phyloP scores from a whole-genome alignment of 2,797 vertebrate genomes.

The Scomberomorus guttatus region DNA sequence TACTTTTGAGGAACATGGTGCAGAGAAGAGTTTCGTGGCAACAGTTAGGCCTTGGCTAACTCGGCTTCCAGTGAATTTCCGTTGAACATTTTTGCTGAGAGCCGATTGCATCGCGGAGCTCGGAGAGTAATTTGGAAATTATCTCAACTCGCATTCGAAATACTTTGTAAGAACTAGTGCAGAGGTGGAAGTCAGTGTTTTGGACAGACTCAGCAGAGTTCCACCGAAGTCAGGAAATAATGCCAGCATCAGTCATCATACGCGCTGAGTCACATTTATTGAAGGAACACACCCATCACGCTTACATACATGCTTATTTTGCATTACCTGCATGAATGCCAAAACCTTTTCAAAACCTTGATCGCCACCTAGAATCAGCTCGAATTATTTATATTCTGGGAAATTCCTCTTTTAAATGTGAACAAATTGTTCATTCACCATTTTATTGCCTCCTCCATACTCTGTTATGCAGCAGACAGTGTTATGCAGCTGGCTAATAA shows the following conservation, averaged over 20 bases:
- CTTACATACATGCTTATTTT: neutral
- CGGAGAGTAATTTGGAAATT: slow-evolving; percentile 15
- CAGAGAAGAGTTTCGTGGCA: neutral
- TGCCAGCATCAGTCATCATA: slow-evolving; percentile 24
- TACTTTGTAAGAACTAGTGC: neutral
- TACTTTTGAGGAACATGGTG: neutral
- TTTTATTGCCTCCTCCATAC: slow-evolving; percentile 36
- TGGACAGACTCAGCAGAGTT: slow-evolving; percentile 38
- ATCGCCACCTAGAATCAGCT: neutral
- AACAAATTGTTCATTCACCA: slow-evolving; percentile 36
- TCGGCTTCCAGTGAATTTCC: slow-evolving; percentile 10
- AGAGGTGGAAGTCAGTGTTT: slow-evolving; percentile 27
- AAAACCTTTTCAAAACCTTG: neutral
- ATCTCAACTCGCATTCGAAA: slow-evolving; percentile 6
- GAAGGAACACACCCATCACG: slow-evolving; percentile 5
- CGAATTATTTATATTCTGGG: slow-evolving; percentile 20
- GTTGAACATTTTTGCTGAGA: neutral
- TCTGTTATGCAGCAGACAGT: slow-evolving; percentile 70
- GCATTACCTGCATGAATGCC: neutral
- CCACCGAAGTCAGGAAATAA: slow-evolving; percentile 45
- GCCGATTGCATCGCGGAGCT: neutral
- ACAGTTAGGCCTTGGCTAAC: neutral
- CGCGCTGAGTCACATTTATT: slow-evolving; percentile 33
- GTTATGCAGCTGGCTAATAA: slow-evolving; percentile 70
- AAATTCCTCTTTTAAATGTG: slow-evolving; percentile 46